Evolutionary conservation across 2,797 vertebrate species (phyloP).

Genomic region (Melanitta fusca): DNA sequence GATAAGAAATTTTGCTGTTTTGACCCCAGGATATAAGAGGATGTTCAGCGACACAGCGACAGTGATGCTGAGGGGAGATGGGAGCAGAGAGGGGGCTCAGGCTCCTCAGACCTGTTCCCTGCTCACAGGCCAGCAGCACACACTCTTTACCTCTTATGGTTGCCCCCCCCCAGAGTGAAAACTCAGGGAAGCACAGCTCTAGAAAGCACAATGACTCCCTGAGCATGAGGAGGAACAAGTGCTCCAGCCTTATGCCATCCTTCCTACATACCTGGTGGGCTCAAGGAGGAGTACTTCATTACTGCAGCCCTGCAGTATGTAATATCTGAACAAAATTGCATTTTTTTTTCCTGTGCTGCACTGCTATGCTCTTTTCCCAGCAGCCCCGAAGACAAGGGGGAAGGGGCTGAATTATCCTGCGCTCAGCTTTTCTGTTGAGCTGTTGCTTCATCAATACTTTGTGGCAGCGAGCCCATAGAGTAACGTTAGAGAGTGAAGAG

Average conservation of each 20-base stretch:
- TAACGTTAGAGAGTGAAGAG: background rate
- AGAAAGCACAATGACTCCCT: background rate
- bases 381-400: rapidly evolving
- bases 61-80: rapidly evolving
- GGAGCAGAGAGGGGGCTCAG: background rate
- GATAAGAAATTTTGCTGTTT: background rate
- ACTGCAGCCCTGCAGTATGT: background rate
- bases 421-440: background rate
- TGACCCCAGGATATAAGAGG: background rate
- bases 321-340: background rate
- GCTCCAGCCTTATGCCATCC: rapidly evolving
- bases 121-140: background rate
- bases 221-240: rapidly evolving
- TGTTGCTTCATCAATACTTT: background rate
- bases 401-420: background rate
- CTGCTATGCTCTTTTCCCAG: background rate
- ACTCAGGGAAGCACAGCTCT: background rate
- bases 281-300: background rate
- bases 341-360: background rate
- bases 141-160: background rate
- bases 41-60: background rate
- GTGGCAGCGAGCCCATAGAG: background rate
- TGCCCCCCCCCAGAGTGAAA: background rate
- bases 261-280: background rate
- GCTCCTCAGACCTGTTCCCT: background rate